A percentile compares a stretch with the other conserved stretches of the same genome.
Conservation (phyloP, 2,888 invertebrate species). For the Chrysina gloriosa region DNA sequence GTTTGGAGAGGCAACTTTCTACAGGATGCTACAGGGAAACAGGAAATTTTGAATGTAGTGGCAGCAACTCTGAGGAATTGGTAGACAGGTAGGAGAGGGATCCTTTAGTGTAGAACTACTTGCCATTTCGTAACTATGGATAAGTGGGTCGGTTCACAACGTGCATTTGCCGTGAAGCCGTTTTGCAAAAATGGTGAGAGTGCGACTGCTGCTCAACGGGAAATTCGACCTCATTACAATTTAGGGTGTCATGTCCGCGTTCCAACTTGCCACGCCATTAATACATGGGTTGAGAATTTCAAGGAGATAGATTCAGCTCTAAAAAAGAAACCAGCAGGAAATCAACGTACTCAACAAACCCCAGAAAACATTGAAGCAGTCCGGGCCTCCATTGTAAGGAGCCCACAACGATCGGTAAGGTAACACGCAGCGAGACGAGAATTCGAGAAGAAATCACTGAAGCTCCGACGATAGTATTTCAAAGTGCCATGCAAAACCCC, state of each 20-base stretch:
- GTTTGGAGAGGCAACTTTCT: too few species aligned
- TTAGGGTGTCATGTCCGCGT: too few species aligned
- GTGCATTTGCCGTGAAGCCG: neutral
- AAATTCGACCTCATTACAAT: neutral
- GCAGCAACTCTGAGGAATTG: neutral
- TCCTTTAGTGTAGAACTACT: neutral
- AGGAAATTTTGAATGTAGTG: neutral
- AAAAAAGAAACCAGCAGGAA: neutral
- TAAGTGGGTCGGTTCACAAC: neutral
- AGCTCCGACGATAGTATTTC: neutral
- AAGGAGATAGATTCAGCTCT: neutral
- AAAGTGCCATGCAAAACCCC: neutral
- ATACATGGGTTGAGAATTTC: neutral
- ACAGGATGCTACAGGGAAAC: neutral
- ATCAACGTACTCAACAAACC: neutral
- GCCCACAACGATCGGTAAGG: too few species aligned
- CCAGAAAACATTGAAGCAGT: too few species aligned
- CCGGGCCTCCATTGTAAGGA: too few species aligned
- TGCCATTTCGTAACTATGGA: neutral
- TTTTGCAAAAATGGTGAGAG: slow-evolving; percentile 2
- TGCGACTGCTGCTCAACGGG: neutral
- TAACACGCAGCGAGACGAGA: too few species aligned
- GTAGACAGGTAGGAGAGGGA: neutral
- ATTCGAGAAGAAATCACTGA: slow-evolving; percentile 5
- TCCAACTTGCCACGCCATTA: neutral